These are phyloP conservation scores for Notothenia rossii DNA, from an alignment of 2,113 vertebrate genomes.

Conservation along the genomic window DNA sequence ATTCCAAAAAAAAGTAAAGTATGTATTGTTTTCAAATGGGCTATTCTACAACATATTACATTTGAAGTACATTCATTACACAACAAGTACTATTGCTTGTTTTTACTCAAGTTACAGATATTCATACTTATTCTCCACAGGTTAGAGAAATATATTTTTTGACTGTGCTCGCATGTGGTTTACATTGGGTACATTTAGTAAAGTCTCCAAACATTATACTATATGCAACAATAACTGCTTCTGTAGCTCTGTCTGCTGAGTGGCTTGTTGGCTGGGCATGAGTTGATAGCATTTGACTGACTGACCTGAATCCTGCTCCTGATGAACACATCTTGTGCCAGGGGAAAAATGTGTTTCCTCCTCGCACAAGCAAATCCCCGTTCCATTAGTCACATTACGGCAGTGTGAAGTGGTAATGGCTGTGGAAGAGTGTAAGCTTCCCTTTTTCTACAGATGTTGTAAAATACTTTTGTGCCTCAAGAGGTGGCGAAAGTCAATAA, in stretches of 20 bases:
- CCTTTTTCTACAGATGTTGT: constrained; percentile 44
- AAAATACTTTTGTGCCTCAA: constrained; percentile 47
- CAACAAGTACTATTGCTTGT: neutral
- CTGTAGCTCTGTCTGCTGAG: neutral
- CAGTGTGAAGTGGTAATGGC: constrained; percentile 32
- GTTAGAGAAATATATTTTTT: constrained; percentile 24
- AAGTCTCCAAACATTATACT: constrained; percentile 6
- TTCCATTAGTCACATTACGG: constrained; percentile 50
- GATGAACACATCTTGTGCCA: constrained; percentile 34
- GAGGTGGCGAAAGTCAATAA: constrained; percentile 48
- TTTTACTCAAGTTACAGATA: neutral
- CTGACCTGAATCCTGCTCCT: constrained; percentile 49
- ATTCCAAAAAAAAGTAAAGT: no score
- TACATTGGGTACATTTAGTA: constrained; percentile 22
- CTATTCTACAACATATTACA: neutral
- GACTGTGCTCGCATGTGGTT: constrained; percentile 23
- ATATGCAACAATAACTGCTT: neutral
- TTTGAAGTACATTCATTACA: no score
- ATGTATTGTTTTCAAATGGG: no score
- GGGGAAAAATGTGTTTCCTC: constrained; percentile 27
- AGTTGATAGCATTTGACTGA: constrained; percentile 36
- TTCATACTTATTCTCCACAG: neutral
- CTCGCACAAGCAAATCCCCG: constrained; percentile 29
- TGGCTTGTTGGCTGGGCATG: neutral
- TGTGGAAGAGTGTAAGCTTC: constrained; percentile 24